Percentiles rank a stretch among this genome's conserved stretches.
Evolutionary conservation across 2,113 vertebrate genomes (phyloP).

Genomic region (Chelonoidis abingdonii): DNA sequence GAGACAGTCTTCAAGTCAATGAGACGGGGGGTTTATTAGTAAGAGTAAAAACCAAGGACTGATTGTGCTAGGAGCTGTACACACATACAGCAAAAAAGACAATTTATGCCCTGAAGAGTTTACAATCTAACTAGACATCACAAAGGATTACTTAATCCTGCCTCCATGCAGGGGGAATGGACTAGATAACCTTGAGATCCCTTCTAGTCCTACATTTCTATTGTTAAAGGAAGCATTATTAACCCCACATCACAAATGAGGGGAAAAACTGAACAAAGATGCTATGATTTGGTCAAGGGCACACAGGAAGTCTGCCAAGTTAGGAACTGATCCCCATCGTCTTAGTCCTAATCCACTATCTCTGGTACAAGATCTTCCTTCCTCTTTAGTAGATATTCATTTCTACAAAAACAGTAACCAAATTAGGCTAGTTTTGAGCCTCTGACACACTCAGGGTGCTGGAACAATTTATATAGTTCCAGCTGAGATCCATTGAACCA

Average conservation of each 20-base stretch:
- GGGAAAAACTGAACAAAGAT: neutral
- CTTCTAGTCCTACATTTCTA: too few relatives aligned
- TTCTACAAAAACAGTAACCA: neutral
- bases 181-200: too few relatives aligned
- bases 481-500: too few relatives aligned
- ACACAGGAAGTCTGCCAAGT: neutral
- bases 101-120: neutral
- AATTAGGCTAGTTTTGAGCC: neutral
- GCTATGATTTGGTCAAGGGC: neutral
- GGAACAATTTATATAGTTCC: too few relatives aligned
- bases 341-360: neutral
- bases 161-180: too few relatives aligned
- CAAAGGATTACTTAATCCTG: neutral
- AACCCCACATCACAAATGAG: neutral
- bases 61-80: neutral
- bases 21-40: neutral
- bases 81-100: neutral
- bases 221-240: neutral
- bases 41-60: neutral
- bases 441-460: fast-evolving
- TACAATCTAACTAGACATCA: neutral
- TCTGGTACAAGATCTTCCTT: neutral
- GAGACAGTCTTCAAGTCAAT: neutral
- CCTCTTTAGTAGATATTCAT: neutral
- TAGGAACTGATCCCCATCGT: neutral